A percentile compares a stretch with the other conserved stretches of the same genome.
phyloP scores from a whole-genome alignment of 2,113 vertebrate species.

The Oncorhynchus masou region DNA sequence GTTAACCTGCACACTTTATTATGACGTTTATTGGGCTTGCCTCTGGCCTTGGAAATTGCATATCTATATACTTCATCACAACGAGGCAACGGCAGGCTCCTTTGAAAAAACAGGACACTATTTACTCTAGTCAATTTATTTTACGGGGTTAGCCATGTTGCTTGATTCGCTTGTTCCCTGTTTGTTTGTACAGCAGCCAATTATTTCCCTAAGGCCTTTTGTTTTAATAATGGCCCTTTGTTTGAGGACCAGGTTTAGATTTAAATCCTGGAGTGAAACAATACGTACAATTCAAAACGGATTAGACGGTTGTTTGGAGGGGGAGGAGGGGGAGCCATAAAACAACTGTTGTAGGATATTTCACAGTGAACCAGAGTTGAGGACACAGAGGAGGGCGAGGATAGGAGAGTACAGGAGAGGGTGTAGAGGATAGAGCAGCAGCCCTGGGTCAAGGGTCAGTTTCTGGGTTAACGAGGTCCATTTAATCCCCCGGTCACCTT shows the following conservation, averaged over 20 bases:
- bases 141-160: slow-evolving; percentile 34
- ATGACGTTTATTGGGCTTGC: slow-evolving; percentile 56
- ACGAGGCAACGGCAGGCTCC: slow-evolving; percentile 3
- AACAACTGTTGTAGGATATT: too few species aligned
- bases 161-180: slow-evolving; percentile 20
- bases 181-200: slow-evolving; percentile 44
- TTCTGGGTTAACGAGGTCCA: too few species aligned
- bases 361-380: neutral
- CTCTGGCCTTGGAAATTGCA: slow-evolving; percentile 53
- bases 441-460: too few species aligned
- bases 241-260: slow-evolving; percentile 18
- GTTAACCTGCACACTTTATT: slow-evolving; percentile 53
- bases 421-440: neutral
- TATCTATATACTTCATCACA: slow-evolving; percentile 57
- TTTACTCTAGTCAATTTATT: slow-evolving; percentile 53
- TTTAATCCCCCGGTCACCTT: too few species aligned
- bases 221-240: slow-evolving; percentile 36
- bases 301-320: neutral
- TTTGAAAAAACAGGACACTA: slow-evolving; percentile 38
- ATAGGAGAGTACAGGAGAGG: neutral
- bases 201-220: slow-evolving; percentile 7
- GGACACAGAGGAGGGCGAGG: neutral
- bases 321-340: too few species aligned
- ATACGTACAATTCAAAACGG: slow-evolving; percentile 18
- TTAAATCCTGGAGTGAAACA: slow-evolving; percentile 21